Evolutionary conservation across 2,113 vertebrate species (phyloP).

Genomic region (Beaufortia kweichowensis): DNA sequence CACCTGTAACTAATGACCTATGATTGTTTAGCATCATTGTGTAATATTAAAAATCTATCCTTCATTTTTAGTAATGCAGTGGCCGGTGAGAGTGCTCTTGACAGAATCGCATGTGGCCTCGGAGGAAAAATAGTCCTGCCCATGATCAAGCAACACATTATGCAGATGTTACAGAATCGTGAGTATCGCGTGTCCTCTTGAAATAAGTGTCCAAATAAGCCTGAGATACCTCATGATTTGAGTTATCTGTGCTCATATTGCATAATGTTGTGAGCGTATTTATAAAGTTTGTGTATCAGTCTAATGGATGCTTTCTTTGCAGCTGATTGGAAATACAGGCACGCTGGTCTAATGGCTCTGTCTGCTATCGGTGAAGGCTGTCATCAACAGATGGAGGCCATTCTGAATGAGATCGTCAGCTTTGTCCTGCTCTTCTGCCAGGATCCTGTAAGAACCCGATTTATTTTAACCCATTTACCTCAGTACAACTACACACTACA

Average conservation of each 20-base stretch:
- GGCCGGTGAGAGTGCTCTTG: slow-evolving; percentile 94
- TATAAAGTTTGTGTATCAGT: too few species aligned
- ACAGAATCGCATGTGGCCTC: slow-evolving; percentile 95
- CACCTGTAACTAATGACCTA: too few species aligned
- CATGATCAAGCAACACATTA: slow-evolving; percentile 98
- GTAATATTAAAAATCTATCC: too few species aligned
- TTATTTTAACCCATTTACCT: neutral
- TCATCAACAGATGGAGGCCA: slow-evolving; percentile 98
- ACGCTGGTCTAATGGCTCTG: slow-evolving; percentile 95
- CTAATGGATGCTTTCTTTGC: neutral
- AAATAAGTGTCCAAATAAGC: too few species aligned
- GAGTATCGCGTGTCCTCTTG: slow-evolving; percentile 62
- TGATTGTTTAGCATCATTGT: too few species aligned
- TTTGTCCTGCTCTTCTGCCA: slow-evolving; percentile 93
- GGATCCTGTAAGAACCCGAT: slow-evolving; percentile 83
- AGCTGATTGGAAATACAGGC: slow-evolving; percentile 98
- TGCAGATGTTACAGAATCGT: slow-evolving; percentile 98
- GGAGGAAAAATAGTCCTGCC: slow-evolving; percentile 96
- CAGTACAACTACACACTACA: neutral
- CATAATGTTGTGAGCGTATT: too few species aligned
- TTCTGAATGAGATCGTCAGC: slow-evolving; percentile 94
- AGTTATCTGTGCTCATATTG: too few species aligned
- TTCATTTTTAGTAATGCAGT: slow-evolving; percentile 85
- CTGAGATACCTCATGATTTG: too few species aligned
- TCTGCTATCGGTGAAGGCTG: slow-evolving; percentile 98